Base-by-base conservation (phyloP, 2,113 vertebrate species). In the Chloroceryle aenea region DNA sequence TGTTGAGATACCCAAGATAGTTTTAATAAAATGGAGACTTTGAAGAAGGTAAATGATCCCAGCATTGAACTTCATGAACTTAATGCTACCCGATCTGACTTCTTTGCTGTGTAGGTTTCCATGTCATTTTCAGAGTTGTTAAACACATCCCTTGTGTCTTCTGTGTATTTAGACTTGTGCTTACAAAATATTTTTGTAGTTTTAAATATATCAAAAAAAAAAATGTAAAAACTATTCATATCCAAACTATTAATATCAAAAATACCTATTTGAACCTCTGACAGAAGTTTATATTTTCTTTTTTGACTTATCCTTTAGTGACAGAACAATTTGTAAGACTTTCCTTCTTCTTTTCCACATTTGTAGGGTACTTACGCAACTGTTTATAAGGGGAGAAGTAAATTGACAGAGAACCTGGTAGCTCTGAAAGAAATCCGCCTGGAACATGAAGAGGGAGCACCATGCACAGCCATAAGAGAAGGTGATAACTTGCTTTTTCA, bases 311-410 rank as follows among this genome's bases (percentile, higher is more conserved):
- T 4, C 8, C 80, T 90, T 80, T 21, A 50, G 2, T 40, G 21
- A 86, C 68, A 34, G 11, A 86, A 43, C 5, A 47, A 19, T 9
- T 26, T 85, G 30, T 76, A 59, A 42, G 48, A 87, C 9, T 95
- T 34, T 30, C 8, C 23, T 61, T 62, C 59, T 78, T 89, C 76
- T 89, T 83, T 92, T 90, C 66, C 19, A 19, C 68, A 96, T 19
- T 48, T 92, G 27, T 56, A 99, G 99, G 99, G 99, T 81, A 99
- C 99, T 48, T 99, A 99, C 7, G 99, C 99, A 82, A 99, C 99
- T 21, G 99, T 99, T 83, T 99, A 99, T 97, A 99, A 99, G 97
- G 99, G 99, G 81, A 99, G 99, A 97, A 99, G 99, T 98, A 99
- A 99, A 97, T 94, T 99, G 93, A 99, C 99, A 3, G 99, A 99